phyloP scores from a whole-genome alignment of 1,140 invertebrate species.

The Macrostomum lignano region DNA sequence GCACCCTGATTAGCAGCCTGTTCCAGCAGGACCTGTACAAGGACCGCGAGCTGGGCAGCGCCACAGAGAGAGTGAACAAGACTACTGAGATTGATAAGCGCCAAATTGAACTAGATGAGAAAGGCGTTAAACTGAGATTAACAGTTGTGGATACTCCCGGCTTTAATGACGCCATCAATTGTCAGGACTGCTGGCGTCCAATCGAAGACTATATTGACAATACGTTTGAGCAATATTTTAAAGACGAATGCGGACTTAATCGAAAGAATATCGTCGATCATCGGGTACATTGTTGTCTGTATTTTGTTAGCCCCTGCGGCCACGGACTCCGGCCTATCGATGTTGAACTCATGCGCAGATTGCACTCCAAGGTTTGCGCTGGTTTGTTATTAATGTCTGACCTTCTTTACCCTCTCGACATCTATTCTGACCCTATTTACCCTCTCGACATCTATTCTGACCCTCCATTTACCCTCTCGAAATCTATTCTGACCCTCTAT shows the following conservation, averaged over 20 bases:
- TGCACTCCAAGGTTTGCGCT: too few relatives aligned
- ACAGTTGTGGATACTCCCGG: slow-evolving; percentile 26
- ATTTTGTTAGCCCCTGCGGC: slow-evolving; percentile 29
- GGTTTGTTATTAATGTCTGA: too few relatives aligned
- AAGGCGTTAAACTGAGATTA: slow-evolving; percentile 18
- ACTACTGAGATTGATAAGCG: slow-evolving; percentile 9
- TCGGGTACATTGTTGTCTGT: slow-evolving; percentile 27
- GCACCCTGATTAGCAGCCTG: slow-evolving; percentile 28
- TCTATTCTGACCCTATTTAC: too few relatives aligned
- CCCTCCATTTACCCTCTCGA: too few relatives aligned
- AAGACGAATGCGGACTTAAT: slow-evolving; percentile 27
- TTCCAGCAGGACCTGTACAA: slow-evolving; percentile 28
- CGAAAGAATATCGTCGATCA: slow-evolving; percentile 26
- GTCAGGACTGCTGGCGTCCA: slow-evolving; percentile 19
- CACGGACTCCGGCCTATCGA: too few relatives aligned
- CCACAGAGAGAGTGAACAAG: slow-evolving; percentile 5
- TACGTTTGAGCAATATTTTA: slow-evolving; percentile 24
- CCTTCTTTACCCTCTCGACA: too few relatives aligned
- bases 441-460: too few relatives aligned
- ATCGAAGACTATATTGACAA: slow-evolving; percentile 25
- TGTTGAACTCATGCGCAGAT: too few relatives aligned
- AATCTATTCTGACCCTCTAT: too few relatives aligned
- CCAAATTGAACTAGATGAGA: slow-evolving; percentile 16
- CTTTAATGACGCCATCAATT: slow-evolving; percentile 25
- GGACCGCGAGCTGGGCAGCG: slow-evolving; percentile 9